Evolutionary conservation across 1,140 invertebrate genomes (phyloP), one percentile per base, ranked within the genome.

Genomic region (Brachionus plicatilis): DNA sequence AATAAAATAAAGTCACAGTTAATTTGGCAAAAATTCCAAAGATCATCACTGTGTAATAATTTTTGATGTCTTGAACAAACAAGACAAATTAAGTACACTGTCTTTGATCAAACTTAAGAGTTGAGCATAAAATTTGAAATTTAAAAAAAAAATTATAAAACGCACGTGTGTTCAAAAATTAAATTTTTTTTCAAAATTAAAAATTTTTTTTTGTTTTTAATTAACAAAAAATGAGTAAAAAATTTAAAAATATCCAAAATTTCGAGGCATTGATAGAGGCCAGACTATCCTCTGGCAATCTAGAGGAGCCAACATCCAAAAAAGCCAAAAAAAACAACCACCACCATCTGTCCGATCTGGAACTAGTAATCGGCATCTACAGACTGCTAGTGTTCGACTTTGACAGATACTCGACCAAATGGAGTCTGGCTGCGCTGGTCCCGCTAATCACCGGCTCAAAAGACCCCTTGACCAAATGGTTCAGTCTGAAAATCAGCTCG

Each of bases 381-480:
- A 43, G 41, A 82, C 43, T 82, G 2, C 20, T 82, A 5, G 2
- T 24, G 20, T 82, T 82, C 24, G 53, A 82, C 66, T 82, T 65
- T 47, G 43, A 82, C 8, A 47, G 37, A 20, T 82, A 82, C 27
- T 41, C 79, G 20, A 65, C 33, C 27, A 60, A 47, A 82, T 82
- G 79, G 79, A 65, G 60, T 82, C 53, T 60, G 17, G 41, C 50
- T 9, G 37, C 17, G n/a, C n/a, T 82, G 7, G n/a, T 45, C 8
- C 24, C 3, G 17, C 5, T 82, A 0, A 3, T 24, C 3, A 68
- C 2, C 11, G n/a, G 11, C 7, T 17, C 29, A 1, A 47, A 65
- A 45, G 56, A 56, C 6, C 20, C 76, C 33, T 4, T 82, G 2
- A 37, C 37, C 50, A 68, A 82, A 41, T 82, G 79, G 79, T 82